Evolutionary conservation across 2,113 vertebrate genomes (phyloP), one percentile per base, ranked within the genome.

Genomic region (Limanda limanda): DNA sequence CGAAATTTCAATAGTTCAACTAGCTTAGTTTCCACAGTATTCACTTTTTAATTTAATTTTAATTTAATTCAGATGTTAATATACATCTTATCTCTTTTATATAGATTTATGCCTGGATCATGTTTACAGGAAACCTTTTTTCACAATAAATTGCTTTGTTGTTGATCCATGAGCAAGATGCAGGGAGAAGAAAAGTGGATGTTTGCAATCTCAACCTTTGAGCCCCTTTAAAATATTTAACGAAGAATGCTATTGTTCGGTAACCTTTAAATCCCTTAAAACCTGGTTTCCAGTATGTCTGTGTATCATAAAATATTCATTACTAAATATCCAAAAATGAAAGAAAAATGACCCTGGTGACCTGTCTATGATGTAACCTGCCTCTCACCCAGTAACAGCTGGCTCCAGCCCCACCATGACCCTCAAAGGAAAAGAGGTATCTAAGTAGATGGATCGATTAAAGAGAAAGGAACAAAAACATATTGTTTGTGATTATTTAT

Each of bases 1-100:
- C 54, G 48, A 23, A 69, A 52, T 48, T 71, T 23, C n/a, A 35
- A 55, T 25, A 21, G 51, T 31, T 6, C 45, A 76, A 27, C 52
- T 1, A 52, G 23, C 10, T 20, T 11, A 31, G n/a, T 52, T 57
- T 68, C 9, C 11, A 18, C 13, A 54, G n/a, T 57, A 52, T 65
- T 8, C 20, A n/a, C 18, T 69, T 45, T 25, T 57, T 17, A 3
- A 23, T 52, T 60, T n/a, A n/a, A n/a, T n/a, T n/a, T n/a, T n/a
- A n/a, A n/a, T n/a, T n/a, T n/a, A n/a, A n/a, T n/a, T n/a, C n/a
- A n/a, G n/a, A n/a, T 45, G 42, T 14, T 45, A 13, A 45, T 45
- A 45, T 45, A 45, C 42, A 12, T 13, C 42, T 45, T 42, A 42
- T 42, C 40, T 42, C 2, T 27, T 27, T 27, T 27, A 27, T 27